Percentiles rank a stretch among this genome's conserved stretches.
phyloP scores from a whole-genome alignment of 1,140 invertebrate genomes.

The Hypothenemus hampei region DNA sequence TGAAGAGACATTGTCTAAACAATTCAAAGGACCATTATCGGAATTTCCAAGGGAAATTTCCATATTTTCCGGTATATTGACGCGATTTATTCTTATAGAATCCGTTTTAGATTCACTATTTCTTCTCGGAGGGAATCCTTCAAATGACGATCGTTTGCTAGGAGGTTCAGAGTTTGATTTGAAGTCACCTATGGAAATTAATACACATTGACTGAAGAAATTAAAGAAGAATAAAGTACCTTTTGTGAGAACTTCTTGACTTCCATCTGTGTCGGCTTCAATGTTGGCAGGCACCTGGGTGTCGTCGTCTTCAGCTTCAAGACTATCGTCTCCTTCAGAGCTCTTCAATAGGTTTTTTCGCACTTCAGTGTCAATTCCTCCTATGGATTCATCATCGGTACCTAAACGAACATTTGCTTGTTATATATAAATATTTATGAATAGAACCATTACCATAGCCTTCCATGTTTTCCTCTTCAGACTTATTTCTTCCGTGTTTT shows the following conservation, averaged over 20 bases:
- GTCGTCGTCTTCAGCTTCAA: constrained; percentile 27
- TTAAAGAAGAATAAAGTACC: no score
- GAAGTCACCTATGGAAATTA: not conserved
- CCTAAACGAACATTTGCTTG: constrained; percentile 6
- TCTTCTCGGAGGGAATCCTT: constrained; percentile 10
- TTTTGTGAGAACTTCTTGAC: constrained; percentile 10
- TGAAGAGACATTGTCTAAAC: constrained; percentile 23
- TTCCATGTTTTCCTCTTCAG: constrained; percentile 30
- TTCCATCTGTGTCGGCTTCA: constrained; percentile 14
- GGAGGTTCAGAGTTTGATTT: constrained; percentile 6
- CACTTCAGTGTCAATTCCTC: constrained; percentile 23
- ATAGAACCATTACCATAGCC: constrained; percentile 35
- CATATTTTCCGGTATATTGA: constrained; percentile 31
- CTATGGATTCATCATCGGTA: constrained; percentile 31
- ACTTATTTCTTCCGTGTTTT: not conserved
- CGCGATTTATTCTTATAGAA: constrained; percentile 36
- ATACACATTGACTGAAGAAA: no score
- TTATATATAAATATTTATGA: no score
- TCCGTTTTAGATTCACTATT: constrained; percentile 32
- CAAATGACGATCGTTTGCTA: constrained; percentile 4
- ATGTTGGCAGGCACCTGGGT: constrained; percentile 29
- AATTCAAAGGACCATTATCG: constrained; percentile 18
- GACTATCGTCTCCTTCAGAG: not conserved
- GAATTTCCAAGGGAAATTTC: constrained; percentile 34
- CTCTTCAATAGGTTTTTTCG: constrained; percentile 19